phyloP scores from a whole-genome alignment of 37 sponge, comb jelly and placozoan species.

The Hexactinellida sp. region DNA sequence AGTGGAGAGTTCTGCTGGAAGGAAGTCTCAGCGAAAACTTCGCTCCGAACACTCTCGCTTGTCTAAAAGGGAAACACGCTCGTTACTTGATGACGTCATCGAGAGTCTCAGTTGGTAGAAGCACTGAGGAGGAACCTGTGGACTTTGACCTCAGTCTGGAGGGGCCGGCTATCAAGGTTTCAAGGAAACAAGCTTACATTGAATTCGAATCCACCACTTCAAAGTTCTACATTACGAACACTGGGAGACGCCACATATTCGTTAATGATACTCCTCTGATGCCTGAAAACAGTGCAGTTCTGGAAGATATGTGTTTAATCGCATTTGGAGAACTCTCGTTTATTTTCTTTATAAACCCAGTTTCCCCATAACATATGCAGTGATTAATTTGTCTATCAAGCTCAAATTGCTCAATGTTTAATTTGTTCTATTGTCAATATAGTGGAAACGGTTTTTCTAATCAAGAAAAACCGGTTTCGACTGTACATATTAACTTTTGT shows the following conservation, averaged over 20 bases:
- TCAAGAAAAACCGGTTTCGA: no score
- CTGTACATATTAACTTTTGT: no score
- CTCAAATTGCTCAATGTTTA: no score
- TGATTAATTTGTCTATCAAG: background rate
- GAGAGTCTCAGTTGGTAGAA: slow-evolving; percentile 58
- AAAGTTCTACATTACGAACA: background rate
- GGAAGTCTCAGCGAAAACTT: background rate
- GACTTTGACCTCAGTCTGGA: slow-evolving; percentile 81
- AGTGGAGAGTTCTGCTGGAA: slow-evolving; percentile 49
- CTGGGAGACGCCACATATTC: background rate
- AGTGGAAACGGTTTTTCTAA: no score
- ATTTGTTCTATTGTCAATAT: no score
- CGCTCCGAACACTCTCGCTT: slow-evolving; percentile 27
- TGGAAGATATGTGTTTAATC: background rate
- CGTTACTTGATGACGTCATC: slow-evolving; percentile 56
- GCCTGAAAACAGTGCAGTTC: background rate
- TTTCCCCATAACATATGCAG: background rate
- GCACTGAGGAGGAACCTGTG: slow-evolving; percentile 33
- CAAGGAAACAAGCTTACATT: slow-evolving; percentile 53
- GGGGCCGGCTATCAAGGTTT: slow-evolving; percentile 66
- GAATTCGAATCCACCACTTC: background rate
- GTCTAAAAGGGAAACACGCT: slow-evolving; percentile 47
- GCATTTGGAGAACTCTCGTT: background rate
- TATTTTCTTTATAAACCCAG: background rate
- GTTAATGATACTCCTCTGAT: background rate